Percentiles rank a stretch among this genome's conserved stretches.
These are phyloP conservation scores for Acridotheres tristis DNA, from an alignment of 2,797 vertebrate genomes.

Conservation along the genomic window DNA sequence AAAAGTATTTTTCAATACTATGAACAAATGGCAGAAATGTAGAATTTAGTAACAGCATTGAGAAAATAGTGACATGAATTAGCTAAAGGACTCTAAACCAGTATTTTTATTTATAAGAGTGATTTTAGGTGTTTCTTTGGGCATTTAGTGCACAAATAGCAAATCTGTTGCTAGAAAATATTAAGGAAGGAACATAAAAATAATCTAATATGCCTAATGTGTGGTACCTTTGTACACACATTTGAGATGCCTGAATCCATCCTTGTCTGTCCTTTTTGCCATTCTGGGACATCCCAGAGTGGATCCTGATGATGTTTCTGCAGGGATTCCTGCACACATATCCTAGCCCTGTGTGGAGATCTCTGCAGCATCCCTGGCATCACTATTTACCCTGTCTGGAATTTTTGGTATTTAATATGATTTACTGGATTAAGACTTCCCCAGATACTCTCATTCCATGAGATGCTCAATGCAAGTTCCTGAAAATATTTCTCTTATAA, in stretches of 20 bases:
- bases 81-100: neutral
- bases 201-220: fast-evolving
- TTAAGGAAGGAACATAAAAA: neutral
- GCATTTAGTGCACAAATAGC: neutral
- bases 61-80: neutral
- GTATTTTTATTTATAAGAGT: neutral
- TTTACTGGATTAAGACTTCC: neutral
- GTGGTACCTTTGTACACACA: neutral
- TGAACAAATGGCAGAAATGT: neutral
- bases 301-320: neutral
- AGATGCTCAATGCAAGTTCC: neutral
- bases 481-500: neutral
- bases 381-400: neutral
- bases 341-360: neutral
- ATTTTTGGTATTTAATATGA: neutral
- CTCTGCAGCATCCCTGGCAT: neutral
- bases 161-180: neutral
- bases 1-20: neutral
- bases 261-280: neutral
- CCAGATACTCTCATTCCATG: neutral
- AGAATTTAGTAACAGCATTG: neutral
- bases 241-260: neutral
- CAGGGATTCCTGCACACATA: neutral
- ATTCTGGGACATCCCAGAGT: neutral
- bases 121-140: neutral